Conservation (phyloP, 2,888 invertebrate genomes). For the Uropetala carovei region DNA sequence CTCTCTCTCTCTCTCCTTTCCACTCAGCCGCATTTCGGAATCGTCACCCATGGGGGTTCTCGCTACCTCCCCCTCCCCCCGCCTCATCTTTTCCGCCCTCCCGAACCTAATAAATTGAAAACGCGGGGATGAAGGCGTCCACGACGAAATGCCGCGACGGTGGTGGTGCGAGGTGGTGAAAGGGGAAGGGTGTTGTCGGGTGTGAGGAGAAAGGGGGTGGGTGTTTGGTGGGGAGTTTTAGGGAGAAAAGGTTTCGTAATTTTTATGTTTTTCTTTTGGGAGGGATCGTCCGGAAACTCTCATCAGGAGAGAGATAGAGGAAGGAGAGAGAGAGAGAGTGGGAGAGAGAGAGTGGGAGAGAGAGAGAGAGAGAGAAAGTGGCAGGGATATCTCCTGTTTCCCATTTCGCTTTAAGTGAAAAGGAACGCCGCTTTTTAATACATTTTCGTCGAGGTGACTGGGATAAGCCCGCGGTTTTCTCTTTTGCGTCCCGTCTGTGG, state of each 20-base stretch:
- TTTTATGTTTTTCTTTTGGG: conserved; percentile 14
- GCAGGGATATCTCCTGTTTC: conserved; percentile 30
- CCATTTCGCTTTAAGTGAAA: conserved; percentile 41
- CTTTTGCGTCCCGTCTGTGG: not conserved
- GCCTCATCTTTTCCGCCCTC: not conserved
- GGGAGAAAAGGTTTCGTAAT: not conserved
- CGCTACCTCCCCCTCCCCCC: not conserved
- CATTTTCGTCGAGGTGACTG: conserved; percentile 37
- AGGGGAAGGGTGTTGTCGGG: not conserved
- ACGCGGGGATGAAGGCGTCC: conserved; percentile 46
- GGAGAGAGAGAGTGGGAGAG: not conserved
- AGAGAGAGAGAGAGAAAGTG: not conserved
- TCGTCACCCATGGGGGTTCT: conserved; percentile 33
- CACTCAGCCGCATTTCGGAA: conserved; percentile 10
- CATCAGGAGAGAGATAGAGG: not conserved
- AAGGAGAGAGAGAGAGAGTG: not conserved
- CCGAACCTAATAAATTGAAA: conserved; percentile 49
- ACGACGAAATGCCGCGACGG: conserved; percentile 20
- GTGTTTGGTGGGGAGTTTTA: not conserved
- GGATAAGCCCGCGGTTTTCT: conserved; percentile 39
- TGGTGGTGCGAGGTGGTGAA: not conserved
- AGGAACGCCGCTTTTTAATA: conserved; percentile 40
- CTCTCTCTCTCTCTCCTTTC: not conserved
- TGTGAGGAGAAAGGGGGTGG: not conserved
- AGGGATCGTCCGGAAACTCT: not conserved